Base-by-base conservation (phyloP, 1,140 invertebrate species). In the Brachionus asplanchnoidis region DNA sequence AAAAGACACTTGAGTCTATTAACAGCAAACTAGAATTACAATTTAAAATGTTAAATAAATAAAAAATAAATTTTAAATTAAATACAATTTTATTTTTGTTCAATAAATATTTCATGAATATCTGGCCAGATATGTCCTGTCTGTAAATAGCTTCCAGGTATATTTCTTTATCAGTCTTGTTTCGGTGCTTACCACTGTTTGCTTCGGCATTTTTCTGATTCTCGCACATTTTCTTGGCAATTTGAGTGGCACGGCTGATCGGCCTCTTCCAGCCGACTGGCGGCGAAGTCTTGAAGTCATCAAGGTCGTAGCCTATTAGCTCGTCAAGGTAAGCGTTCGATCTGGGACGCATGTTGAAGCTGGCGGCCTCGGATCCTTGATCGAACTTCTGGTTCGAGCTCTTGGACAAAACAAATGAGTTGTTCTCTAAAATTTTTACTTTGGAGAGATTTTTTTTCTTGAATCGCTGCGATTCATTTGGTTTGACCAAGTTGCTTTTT, bases 191-290 rank as follows among this genome's bases (percentile, higher is more conserved):
- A 11, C 1, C 44, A 3, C 14, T 5, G 14, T 50, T 77, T 14
- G 42, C 20, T n/a, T 46, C 17, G 9, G 42, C 20, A 20, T 46
- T 50, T 14, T 50, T 77, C 20, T 77, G 17, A 23, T 46, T 77
- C 12, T 77, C 73, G 12, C 20, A 60, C 50, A 82, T 82, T 12
- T 2, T 14, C 26, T 82, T 60, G 60, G 79, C 79, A 44, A 82
- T 32, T 26, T 65, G 42, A 28, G 53, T 82, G 28, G 79, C 65
- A 32, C 65, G 36, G 23, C 53, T 65, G 8, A 36, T 44, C 3
- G 79, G 79, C n/a, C 79, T 8, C 60, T 82, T 82, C 79, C 79
- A 82, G 11, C 79, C 79, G 32, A 82, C 65, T 6, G 79, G 79
- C 2, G 65, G 79, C 17, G 53, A 65, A 36, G 79, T 82, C 32